Conservation (phyloP, 2,888 invertebrate species). For the Clivina fossor region DNA sequence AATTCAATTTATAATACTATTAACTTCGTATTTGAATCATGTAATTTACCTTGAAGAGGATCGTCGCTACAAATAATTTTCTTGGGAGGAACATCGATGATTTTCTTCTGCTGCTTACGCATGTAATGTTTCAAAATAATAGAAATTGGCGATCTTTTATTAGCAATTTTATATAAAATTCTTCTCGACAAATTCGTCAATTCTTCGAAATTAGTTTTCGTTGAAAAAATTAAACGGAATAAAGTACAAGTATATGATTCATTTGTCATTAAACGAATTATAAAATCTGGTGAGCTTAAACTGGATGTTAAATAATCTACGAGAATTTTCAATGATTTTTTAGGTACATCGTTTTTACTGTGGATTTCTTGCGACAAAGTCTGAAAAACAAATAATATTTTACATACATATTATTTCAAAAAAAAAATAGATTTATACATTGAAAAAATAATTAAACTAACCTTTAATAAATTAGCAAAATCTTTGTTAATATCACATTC, state of each 20-base stretch:
- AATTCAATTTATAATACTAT: too few species aligned
- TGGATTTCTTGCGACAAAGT: slow-evolving; percentile 19
- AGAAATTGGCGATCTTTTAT: slow-evolving; percentile 32
- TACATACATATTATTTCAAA: background rate
- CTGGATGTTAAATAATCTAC: slow-evolving; percentile 14
- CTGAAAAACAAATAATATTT: slow-evolving; percentile 9
- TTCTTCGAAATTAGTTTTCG: slow-evolving; percentile 35
- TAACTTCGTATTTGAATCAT: too few species aligned
- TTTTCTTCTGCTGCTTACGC: slow-evolving; percentile 14
- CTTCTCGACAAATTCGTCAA: slow-evolving; percentile 34
- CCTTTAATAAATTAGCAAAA: slow-evolving; percentile 48
- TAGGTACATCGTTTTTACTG: background rate
- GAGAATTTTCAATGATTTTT: slow-evolving; percentile 12
- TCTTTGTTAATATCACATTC: slow-evolving; percentile 47
- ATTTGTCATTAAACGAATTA: background rate
- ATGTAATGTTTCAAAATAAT: slow-evolving; percentile 31
- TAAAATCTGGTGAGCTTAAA: slow-evolving; percentile 10
- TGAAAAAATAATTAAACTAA: slow-evolving; percentile 41
- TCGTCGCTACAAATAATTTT: background rate
- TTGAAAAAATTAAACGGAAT: slow-evolving; percentile 47
- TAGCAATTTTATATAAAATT: slow-evolving; percentile 36
- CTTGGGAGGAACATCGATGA: background rate
- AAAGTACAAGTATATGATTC: slow-evolving; percentile 44
- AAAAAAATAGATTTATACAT: background rate
- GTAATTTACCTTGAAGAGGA: slow-evolving; percentile 10